A percentile compares a stretch with the other conserved stretches of the same genome.
These are phyloP conservation scores for Columba livia DNA, from an alignment of 2,113 vertebrate species.

Conservation along the genomic window DNA sequence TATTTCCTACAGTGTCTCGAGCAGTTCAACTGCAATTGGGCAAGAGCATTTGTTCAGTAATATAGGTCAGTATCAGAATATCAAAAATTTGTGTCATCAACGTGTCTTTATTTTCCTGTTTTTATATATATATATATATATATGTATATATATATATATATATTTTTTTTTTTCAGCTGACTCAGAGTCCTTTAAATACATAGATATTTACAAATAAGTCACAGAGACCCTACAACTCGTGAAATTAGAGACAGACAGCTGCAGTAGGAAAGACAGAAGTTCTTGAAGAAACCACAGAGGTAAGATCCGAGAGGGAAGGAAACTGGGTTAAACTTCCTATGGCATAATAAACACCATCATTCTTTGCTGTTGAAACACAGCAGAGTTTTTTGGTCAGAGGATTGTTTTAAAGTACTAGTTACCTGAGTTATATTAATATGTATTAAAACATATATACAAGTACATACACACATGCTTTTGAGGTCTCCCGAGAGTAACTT, in stretches of 20 bases:
- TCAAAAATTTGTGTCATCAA: neutral
- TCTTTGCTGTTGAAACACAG: neutral
- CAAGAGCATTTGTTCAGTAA: neutral
- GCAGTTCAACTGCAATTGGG: accelerated
- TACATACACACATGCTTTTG: neutral
- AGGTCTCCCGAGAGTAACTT: neutral
- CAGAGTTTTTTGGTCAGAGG: accelerated
- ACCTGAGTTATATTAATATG: neutral
- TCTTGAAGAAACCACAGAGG: accelerated
- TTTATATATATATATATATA: neutral
- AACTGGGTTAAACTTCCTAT: neutral
- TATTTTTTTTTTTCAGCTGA: neutral
- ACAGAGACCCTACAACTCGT: neutral
- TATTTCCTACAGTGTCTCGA: accelerated
- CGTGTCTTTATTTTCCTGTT: neutral
- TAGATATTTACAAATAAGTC: neutral
- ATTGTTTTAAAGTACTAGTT: neutral
- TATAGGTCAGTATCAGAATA: neutral
- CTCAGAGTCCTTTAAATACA: neutral
- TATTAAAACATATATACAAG: neutral
- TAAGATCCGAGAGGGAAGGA: neutral
- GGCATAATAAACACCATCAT: neutral
- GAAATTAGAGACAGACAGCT: neutral
- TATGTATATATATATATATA: no score
- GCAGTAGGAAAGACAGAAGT: neutral